Base-by-base conservation (phyloP, 1,140 invertebrate species). In the Heliothis virescens region DNA sequence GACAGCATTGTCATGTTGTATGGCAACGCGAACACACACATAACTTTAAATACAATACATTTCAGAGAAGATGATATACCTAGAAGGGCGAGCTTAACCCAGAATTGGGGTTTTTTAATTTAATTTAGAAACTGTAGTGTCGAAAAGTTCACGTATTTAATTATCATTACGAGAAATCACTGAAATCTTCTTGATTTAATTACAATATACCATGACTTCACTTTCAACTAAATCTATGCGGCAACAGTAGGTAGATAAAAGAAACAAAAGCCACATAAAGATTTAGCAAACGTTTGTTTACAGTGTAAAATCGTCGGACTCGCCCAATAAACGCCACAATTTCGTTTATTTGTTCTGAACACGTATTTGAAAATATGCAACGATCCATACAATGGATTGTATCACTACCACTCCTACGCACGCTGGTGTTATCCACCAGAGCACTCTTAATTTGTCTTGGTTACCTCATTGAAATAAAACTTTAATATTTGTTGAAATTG, bases 301-400 rank as follows among this genome's bases (percentile, higher is more conserved):
- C 48, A 48, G 47, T 29, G n/a, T 71, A 52, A 71, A 71, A 71
- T 71, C 67, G 29, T 71, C 67, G 67, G 67, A 53, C 48, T 26
- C 48, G 13, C 12, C 67, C 47, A 53, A 71, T 71, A 71, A 53
- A 71, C 48, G 67, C 67, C 67, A 71, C 67, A 29, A 13, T 41
- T 21, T 7, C 18, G 48, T 71, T 71, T 71, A 71, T 71, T 71
- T 71, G 52, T 71, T 26, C 67, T 67, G 63, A 50, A 71, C n/a
- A 48, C 5, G 67, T 26, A 53, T 71, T 71, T 53, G 52, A 71
- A 71, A 52, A 71, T 71, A 18, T 71, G 67, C 67, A 53, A 16
- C 48, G 13, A 71, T n/a, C 50, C 11, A 50, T 71, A 71, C 67
- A 50, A 71, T 71, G 47, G 67, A 15, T 71, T 21, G 13, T 52